Evolutionary conservation across 2,113 vertebrate genomes (phyloP), one percentile per base, ranked within the genome.

Genomic region (Ornithorhynchus anatinus): DNA sequence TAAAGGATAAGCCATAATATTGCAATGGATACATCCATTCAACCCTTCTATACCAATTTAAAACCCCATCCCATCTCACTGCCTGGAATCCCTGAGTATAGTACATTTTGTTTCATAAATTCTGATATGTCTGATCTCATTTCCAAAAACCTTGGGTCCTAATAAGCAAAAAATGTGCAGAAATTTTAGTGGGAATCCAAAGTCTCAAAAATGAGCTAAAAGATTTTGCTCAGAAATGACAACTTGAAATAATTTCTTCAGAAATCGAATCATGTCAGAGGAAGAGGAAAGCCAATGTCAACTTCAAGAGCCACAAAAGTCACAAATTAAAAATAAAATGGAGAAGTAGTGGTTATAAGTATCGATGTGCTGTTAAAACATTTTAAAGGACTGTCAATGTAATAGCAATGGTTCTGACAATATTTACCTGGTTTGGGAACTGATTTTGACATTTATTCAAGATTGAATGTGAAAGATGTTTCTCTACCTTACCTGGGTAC

Each of bases 331-430:
- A 47, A 53, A 38, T 12, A 27, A 13, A 27, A 22, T 1, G 3
- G 0, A 29, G 19, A 10, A 20, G 13, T 15, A 8, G 6, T n/a
- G 10, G 3, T 0, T 8, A 10, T 16, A 32, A 20, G 27, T 22
- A 12, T 5, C 29, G 32, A 17, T n/a, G 5, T 7, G n/a, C 2
- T n/a, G n/a, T 10, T 5, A 13, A 2, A 31, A 8, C 13, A 17
- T 14, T 23, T 45, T 45, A 45, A 45, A 45, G 20, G 10, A 45
- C 15, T 22, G 22, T 19, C 25, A 7, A 20, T 12, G 11, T 22
- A 31, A 20, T 2, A 9, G 42, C 2, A 15, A 13, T 59, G 42
- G n/a, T n/a, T n/a, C 20, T 22, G n/a, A 22, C 33, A 2, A 15
- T 13, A 4, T 13, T 32, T 35, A 7, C 15, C 31, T 16, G 59